Base-by-base conservation (phyloP, 2,888 invertebrate species). In the Macropis europaea region DNA sequence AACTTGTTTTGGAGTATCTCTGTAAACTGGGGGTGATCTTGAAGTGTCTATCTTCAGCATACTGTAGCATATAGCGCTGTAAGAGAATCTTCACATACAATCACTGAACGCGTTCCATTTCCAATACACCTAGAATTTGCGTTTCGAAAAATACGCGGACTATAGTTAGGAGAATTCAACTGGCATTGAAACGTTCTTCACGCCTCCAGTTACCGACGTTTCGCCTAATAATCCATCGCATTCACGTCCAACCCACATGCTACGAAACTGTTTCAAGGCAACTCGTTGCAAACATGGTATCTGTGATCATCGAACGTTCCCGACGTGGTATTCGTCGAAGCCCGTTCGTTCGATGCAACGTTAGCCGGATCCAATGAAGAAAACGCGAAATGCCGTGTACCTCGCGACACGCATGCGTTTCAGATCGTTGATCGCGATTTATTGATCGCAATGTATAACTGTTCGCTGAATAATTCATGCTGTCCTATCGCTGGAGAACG, bases 381-480 rank as follows among this genome's bases (percentile, higher is more conserved):
- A 48, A 42, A 42, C 19, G 7, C 28, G 5, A 28, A 36, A 15
- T 9, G 15, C n/a, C 5, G 19, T 30, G 11, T 17, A 24, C n/a
- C 4, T 2, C 15, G 6, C 13, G 17, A 62, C 24, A 26, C 36
- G 45, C 43, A 60, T n/a, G n/a, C n/a, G n/a, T n/a, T n/a, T n/a
- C n/a, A n/a, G n/a, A 53, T 53, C 26, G 28, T 15, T 17, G 32
- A 40, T 53, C 24, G 17, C 32, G 36, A 57, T 50, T 64, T 52
- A 45, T 26, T 36, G 45, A 52, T 63, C 22, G 57, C 24, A 59
- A 34, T 50, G 36, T 5, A 42, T n/a, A n/a, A 45, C 17, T 57
- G 48, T 19, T 66, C n/a, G 38, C 52, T 61, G 54, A 67, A 76
- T 76, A 67, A 76, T 76, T 76, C 66, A 75, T 76, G 47, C 15